These are phyloP conservation scores for Camponotus pennsylvanicus DNA, from an alignment of 1,140 invertebrate genomes.

Conservation along the genomic window DNA sequence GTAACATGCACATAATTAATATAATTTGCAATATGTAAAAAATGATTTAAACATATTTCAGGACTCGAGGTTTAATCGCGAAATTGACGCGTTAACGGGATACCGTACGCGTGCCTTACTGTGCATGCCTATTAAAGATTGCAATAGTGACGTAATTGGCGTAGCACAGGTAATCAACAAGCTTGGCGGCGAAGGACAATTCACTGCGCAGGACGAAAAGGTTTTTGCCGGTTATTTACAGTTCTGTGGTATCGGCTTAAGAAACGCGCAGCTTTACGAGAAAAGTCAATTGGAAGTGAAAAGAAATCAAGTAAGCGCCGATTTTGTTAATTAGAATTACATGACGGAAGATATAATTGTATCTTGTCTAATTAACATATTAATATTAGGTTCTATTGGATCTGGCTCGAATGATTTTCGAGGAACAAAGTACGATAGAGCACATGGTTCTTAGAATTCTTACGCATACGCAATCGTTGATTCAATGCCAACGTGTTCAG, in stretches of 20 bases:
- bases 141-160: conserved; percentile 97
- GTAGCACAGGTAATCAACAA: conserved; percentile 99
- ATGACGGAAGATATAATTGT: conserved; percentile 2
- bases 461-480: conserved; percentile 97
- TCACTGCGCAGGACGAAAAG: conserved; percentile 95
- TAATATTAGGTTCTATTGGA: conserved; percentile 93
- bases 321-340: neutral
- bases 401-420: conserved; percentile 97
- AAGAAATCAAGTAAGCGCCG: conserved; percentile 92
- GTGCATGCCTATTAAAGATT: conserved; percentile 98
- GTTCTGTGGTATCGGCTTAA: conserved; percentile 97
- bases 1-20: neutral
- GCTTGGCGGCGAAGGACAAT: conserved; percentile 90
- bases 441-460: conserved; percentile 97
- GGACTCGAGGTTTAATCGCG: conserved; percentile 96
- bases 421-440: conserved; percentile 98
- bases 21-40: neutral
- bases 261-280: conserved; percentile 98
- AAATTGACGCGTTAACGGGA: conserved; percentile 96
- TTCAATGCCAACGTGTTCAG: conserved; percentile 97
- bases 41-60: conserved; percentile 81
- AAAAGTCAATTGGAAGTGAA: conserved; percentile 97
- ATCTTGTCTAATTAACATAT: neutral
- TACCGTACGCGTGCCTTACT: conserved; percentile 97
- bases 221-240: conserved; percentile 97